Evolutionary conservation across 2,797 vertebrate species (phyloP).

Genomic region (Spinibarbus caldwelli): DNA sequence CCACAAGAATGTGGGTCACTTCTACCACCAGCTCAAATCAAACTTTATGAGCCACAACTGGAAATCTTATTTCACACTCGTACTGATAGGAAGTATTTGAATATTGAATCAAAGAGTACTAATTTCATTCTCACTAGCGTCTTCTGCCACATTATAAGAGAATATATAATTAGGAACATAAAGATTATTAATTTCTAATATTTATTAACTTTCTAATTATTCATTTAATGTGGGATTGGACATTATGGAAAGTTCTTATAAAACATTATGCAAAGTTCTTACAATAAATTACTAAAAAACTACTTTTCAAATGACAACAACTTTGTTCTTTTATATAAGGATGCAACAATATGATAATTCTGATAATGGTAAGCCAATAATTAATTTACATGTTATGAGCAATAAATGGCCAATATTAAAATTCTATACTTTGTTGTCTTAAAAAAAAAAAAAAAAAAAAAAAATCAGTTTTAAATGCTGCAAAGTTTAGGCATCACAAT

Average conservation of each 20-base stretch:
- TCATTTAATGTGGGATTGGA: background rate
- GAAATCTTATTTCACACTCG: constrained; percentile 73
- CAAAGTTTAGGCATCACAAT: background rate
- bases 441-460: too few relatives aligned
- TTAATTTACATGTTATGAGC: background rate
- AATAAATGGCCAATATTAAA: background rate
- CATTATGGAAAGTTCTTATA: background rate
- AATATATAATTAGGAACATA: background rate
- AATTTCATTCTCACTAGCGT: constrained; percentile 32
- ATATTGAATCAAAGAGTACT: constrained; percentile 56
- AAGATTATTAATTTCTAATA: background rate
- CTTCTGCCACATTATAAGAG: constrained; percentile 23
- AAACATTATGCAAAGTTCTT: too few relatives aligned
- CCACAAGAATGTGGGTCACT: constrained; percentile 80
- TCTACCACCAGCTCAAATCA: constrained; percentile 70
- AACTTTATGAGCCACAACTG: constrained; percentile 67
- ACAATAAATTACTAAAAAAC: background rate
- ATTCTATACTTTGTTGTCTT: too few relatives aligned
- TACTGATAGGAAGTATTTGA: constrained; percentile 63
- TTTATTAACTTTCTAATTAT: background rate
- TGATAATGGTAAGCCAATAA: background rate
- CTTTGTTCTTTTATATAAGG: background rate
- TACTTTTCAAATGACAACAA: background rate
- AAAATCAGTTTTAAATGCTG: background rate
- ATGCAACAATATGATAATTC: background rate